Conservation (phyloP, 2,888 invertebrate species). For the Alviniconcha strummeri region DNA sequence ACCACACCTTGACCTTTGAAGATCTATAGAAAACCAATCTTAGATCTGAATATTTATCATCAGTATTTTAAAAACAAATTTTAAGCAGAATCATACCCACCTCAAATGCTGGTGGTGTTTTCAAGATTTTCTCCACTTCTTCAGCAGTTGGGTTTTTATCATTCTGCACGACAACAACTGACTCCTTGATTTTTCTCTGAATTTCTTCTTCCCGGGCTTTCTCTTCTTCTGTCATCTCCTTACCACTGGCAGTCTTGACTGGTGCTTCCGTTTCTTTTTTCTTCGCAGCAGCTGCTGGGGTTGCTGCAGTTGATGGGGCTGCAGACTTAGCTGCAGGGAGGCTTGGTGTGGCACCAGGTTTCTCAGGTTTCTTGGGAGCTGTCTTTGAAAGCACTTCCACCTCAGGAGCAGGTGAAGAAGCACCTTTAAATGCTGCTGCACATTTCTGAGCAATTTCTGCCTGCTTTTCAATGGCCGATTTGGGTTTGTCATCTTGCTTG, state of each 20-base stretch:
- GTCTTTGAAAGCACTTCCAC: not conserved
- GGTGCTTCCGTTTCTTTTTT: not conserved
- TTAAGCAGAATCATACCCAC: not conserved
- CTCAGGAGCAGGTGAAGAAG: not conserved
- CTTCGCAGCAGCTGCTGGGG: not conserved
- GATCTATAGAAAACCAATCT: no score
- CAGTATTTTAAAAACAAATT: no score
- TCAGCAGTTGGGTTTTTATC: slow-evolving; percentile 29
- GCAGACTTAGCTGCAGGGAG: not conserved
- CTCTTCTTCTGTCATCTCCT: slow-evolving; percentile 38
- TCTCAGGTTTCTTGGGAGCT: not conserved
- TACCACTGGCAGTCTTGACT: not conserved
- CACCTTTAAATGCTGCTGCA: slow-evolving; percentile 15
- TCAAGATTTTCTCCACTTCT: slow-evolving; percentile 27
- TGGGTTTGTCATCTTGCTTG: slow-evolving; percentile 8
- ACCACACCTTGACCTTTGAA: not conserved
- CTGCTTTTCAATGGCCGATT: slow-evolving; percentile 16
- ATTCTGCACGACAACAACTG: slow-evolving; percentile 33
- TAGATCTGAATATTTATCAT: no score
- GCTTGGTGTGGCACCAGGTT: not conserved
- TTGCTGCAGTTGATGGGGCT: not conserved
- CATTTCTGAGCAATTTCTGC: slow-evolving; percentile 20
- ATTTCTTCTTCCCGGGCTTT: slow-evolving; percentile 43
- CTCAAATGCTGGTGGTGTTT: slow-evolving; percentile 12
- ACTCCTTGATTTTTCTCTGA: slow-evolving; percentile 43